A percentile compares a stretch with the other conserved stretches of the same genome.
Evolutionary conservation across 1,140 invertebrate genomes (phyloP).

Genomic region (Gyrodactylus bullatarudis): DNA sequence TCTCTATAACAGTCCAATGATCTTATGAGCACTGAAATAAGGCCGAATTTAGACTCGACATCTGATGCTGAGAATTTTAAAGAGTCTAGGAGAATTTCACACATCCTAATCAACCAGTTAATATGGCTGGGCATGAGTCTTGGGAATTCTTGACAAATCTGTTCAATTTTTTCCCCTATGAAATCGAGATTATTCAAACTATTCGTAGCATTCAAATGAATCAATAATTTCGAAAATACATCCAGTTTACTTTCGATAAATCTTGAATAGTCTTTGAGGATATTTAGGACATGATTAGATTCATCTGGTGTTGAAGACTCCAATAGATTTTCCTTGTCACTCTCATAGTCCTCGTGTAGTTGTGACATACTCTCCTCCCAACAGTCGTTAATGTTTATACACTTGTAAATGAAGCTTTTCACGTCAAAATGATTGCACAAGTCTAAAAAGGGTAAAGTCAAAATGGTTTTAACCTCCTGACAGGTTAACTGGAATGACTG

Average conservation of each 20-base stretch:
- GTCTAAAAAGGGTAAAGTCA: not conserved
- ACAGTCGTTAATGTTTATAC: not conserved
- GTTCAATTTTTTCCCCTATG: not conserved
- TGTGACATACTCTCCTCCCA: not conserved
- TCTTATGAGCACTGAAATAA: not conserved
- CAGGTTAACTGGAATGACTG: not conserved
- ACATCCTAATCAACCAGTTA: not conserved
- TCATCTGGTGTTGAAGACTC: no score
- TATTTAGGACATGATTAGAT: not conserved
- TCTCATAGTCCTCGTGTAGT: not conserved
- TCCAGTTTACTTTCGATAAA: not conserved
- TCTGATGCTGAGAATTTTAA: not conserved
- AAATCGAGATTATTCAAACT: not conserved
- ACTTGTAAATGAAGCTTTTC: not conserved
- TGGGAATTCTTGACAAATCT: not conserved
- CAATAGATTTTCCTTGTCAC: not conserved
- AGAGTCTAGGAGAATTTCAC: not conserved
- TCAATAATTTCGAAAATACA: not conserved
- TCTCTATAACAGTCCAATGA: not conserved
- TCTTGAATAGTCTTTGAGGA: not conserved
- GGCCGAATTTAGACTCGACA: not conserved
- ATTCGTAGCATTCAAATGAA: not conserved
- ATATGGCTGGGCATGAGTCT: not conserved
- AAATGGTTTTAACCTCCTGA: not conserved
- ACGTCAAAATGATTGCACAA: not conserved